Evolutionary conservation across 2,797 vertebrate species (phyloP).

Genomic region (Cyprinella venusta): DNA sequence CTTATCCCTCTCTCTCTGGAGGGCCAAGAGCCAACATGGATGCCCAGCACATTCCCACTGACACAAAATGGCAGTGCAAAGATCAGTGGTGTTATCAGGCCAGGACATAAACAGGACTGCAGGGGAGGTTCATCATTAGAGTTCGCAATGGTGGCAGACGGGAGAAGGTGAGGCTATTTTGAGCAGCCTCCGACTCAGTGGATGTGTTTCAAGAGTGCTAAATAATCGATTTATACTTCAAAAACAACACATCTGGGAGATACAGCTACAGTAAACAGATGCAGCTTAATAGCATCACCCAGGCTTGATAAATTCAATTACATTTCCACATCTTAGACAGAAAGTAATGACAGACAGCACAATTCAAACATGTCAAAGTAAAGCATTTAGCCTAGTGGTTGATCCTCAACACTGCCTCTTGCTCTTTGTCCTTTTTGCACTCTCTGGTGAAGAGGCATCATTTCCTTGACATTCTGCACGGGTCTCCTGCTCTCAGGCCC

Average conservation of each 20-base stretch:
- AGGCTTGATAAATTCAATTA: constrained; percentile 33
- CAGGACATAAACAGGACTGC: constrained; percentile 56
- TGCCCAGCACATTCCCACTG: constrained; percentile 58
- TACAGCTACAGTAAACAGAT: constrained; percentile 11
- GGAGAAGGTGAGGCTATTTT: constrained; percentile 45
- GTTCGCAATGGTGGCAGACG: constrained; percentile 27
- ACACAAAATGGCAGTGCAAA: constrained; percentile 66
- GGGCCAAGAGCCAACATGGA: constrained; percentile 63
- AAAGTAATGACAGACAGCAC: background rate
- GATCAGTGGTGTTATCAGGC: constrained; percentile 61
- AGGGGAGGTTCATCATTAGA: constrained; percentile 36
- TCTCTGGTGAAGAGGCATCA: constrained; percentile 56
- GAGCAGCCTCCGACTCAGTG: constrained; percentile 33
- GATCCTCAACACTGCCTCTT: constrained; percentile 37
- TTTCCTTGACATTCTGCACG: constrained; percentile 65
- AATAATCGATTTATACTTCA: constrained; percentile 54
- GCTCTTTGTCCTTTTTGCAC: constrained; percentile 25
- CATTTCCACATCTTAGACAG: constrained; percentile 19
- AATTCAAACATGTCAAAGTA: constrained; percentile 26
- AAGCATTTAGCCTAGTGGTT: constrained; percentile 16
- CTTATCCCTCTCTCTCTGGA: constrained; percentile 55
- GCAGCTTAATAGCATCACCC: constrained; percentile 14
- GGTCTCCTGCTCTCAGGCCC: constrained; percentile 70
- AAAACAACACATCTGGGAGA: constrained; percentile 49
- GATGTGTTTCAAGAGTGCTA: constrained; percentile 44